Evolutionary conservation across 2,797 vertebrate species (phyloP), one percentile per base, ranked within the genome.

Genomic region (Acomys russatus): DNA sequence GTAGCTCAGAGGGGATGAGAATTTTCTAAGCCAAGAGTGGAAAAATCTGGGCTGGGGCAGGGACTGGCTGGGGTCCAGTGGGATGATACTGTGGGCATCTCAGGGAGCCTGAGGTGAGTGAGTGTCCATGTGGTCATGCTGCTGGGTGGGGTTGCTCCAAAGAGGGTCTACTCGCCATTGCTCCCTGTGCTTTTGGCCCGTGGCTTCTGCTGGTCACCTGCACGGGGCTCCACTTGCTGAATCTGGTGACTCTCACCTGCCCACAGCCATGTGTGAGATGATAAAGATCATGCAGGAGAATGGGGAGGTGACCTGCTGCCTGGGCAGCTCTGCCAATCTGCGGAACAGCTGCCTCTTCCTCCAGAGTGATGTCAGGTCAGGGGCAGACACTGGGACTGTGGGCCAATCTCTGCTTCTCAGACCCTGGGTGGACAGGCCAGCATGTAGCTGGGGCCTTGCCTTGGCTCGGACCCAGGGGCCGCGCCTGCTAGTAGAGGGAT

Each of bases 251-350:
- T 78, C 85, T 2, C 1, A 0, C 30, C 54, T 76, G 1, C 23
- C 91, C 44, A 51, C 98, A 99, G 99, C 99, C 97, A 99, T 99
- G 99, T 99, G 99, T 96, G 99, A 99, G 98, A 99, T 99, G 99
- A 99, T 99, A 97, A 99, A 99, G 98, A 99, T 99, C 98, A 99
- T 99, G 99, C 99, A 99, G 98, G 99, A 99, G 97, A 99, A 99
- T 0, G 99, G 99, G 95, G 99, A 99, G 98, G 99, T 99, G 35
- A 99, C 99, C 0, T 99, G 99, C 98, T 99, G 99, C 96, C 98
- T 99, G 98, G 99, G 99, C 82, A 99, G 99, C 97, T 99, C 99
- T 0, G 99, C 99, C 95, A 99, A 99, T 98, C 99, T 99, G 94
- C 98, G 99, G 23, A 99, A 99, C 98, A 99, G 99, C 88, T 99